Base-by-base conservation (phyloP, 2,888 invertebrate species). In the Eupelmus urozonus region DNA sequence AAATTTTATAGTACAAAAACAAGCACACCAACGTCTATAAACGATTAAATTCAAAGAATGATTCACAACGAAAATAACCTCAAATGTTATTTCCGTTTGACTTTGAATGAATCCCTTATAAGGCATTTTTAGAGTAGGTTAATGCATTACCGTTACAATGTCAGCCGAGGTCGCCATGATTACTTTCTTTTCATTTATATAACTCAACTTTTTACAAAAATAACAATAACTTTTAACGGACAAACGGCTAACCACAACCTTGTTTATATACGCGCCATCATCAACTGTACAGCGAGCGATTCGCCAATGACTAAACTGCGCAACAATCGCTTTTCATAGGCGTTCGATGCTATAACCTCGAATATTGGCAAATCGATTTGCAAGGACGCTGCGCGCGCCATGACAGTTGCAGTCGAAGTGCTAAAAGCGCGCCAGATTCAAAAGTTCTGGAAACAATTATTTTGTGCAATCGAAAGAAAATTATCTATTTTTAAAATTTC, bases 91-190 rank as follows among this genome's bases (percentile, higher is more conserved):
- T 34, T 34, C 9, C 34, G 9, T 34, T 9, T 9, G 9, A n/a
- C n/a, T 34, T 34, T 34, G 9, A 34, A 34, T 34, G 34, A 34
- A 34, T 34, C 9, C 9, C 3, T 5, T 34, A 34, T 2, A 62
- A 27, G 13, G 13, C 20, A 63, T 25, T 70, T 69, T 55, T 9
- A 34, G 74, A 42, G 73, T 71, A 66, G 59, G 62, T 40, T 13
- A 51, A 2, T 75, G 25, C 55, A 73, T 76, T 87, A 89, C 89
- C 86, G 87, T 86, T 74, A 85, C 86, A 80, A 88, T 85, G 74
- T 88, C 88, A 70, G 85, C 82, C 0, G 88, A 85, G 76, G 86
- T 81, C 72, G 88, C 84, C 88, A 88, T 89, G 40, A 27, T 85
- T 62, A 45, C 7, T 72, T 78, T 59, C 49, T 67, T 72, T 51